These are phyloP conservation scores for Tamias sibiricus DNA, from an alignment of 2,113 vertebrate species.

Conservation along the genomic window DNA sequence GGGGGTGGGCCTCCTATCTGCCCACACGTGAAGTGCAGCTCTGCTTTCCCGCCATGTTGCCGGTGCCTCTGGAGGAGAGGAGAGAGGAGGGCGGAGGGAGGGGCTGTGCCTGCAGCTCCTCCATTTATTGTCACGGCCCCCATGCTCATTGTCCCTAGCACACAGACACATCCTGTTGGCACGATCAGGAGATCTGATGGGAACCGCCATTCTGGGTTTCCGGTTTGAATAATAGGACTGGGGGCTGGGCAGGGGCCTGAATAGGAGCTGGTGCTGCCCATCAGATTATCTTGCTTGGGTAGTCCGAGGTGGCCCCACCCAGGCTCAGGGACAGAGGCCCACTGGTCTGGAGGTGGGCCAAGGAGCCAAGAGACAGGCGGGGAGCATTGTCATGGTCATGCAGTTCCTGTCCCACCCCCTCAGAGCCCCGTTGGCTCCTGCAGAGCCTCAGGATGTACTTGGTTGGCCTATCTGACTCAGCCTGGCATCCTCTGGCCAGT, in stretches of 20 bases:
- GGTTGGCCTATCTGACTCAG: not conserved
- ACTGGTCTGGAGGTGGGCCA: conserved; percentile 55
- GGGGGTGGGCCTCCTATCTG: not conserved
- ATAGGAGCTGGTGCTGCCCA: conserved; percentile 74
- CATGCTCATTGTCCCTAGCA: conserved; percentile 76
- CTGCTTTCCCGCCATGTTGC: conserved; percentile 43
- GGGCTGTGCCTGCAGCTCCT: conserved; percentile 39
- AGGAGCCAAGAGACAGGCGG: conserved; percentile 22
- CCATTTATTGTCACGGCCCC: conserved; percentile 69
- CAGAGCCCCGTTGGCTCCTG: not conserved
- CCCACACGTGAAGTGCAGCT: not conserved
- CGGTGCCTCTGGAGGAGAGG: conserved; percentile 36
- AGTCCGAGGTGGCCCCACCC: conserved; percentile 62
- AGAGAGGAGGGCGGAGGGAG: conserved; percentile 35
- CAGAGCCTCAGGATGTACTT: not conserved
- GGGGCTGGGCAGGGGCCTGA: conserved; percentile 69
- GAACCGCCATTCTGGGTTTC: conserved; percentile 72
- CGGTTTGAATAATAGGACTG: conserved; percentile 68
- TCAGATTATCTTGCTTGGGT: conserved; percentile 76
- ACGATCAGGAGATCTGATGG: conserved; percentile 60
- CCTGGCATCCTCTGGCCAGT: not conserved
- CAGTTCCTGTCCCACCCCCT: not conserved
- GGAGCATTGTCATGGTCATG: not conserved
- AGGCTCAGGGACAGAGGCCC: conserved; percentile 12
- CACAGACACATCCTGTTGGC: conserved; percentile 80